Conservation (phyloP, 2,113 vertebrate genomes). For the Probosciger aterrimus region DNA sequence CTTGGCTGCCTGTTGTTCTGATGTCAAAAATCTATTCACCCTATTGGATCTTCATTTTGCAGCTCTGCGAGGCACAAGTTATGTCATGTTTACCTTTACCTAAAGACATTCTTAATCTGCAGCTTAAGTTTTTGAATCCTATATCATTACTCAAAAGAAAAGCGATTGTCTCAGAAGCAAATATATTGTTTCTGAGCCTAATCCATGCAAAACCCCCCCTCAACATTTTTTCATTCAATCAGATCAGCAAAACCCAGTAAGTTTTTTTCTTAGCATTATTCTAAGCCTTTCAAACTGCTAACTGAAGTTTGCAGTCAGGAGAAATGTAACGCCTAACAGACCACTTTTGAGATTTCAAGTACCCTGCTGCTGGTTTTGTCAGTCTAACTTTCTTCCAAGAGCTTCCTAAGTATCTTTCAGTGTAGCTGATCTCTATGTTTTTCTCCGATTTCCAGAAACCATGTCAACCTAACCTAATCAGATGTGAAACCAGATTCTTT, state of each 20-base stretch:
- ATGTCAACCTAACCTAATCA: conserved; percentile 30
- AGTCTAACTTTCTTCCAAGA: background rate
- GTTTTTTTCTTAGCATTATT: background rate
- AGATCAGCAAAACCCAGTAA: background rate
- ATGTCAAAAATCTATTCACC: background rate
- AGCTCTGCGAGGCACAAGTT: background rate
- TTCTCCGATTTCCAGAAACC: background rate
- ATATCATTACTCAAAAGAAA: background rate
- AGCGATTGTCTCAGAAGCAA: background rate
- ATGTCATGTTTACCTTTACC: background rate
- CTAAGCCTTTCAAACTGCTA: background rate
- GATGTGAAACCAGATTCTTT: background rate
- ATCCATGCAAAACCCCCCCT: background rate
- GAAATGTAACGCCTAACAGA: background rate
- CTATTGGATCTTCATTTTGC: background rate
- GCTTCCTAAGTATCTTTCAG: background rate
- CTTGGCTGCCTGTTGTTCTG: background rate
- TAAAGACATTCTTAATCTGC: background rate
- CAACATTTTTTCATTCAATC: background rate
- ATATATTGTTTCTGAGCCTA: background rate
- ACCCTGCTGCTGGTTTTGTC: background rate
- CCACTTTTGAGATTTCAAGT: background rate
- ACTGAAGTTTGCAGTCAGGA: background rate
- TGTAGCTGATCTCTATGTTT: background rate
- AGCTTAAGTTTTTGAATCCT: background rate